Evolutionary conservation across 2,113 vertebrate genomes (phyloP).

Genomic region (Tyrannus savana): DNA sequence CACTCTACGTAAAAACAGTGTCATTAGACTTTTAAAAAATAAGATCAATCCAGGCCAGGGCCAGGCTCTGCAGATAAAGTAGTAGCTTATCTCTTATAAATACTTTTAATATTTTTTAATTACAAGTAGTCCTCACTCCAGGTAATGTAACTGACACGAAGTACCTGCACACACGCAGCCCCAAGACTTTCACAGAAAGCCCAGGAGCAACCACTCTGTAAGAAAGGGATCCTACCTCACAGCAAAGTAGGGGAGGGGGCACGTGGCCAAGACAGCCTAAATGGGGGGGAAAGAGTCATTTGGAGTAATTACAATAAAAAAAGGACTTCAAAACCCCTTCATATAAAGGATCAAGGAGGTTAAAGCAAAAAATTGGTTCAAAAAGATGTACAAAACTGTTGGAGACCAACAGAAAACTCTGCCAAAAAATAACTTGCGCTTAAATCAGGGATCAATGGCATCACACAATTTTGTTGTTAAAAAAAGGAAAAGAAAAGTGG

Average conservation of each 20-base stretch:
- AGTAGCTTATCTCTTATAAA: constrained; percentile 76
- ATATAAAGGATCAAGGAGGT: constrained; percentile 51
- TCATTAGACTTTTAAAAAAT: constrained; percentile 74
- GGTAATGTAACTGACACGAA: constrained; percentile 69
- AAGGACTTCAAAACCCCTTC: constrained; percentile 15
- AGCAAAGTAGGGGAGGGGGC: constrained; percentile 71
- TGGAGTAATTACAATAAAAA: constrained; percentile 61
- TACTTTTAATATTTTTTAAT: constrained; percentile 74
- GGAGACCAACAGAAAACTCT: constrained; percentile 36
- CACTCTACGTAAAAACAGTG: constrained; percentile 48
- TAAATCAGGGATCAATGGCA: constrained; percentile 55
- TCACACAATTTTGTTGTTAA: constrained; percentile 62
- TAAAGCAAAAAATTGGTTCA: constrained; percentile 54
- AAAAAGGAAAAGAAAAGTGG: constrained; percentile 36
- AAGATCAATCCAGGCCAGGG: constrained; percentile 61
- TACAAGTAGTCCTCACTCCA: constrained; percentile 76
- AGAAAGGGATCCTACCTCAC: constrained; percentile 77
- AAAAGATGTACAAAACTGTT: constrained; percentile 64
- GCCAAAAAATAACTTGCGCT: constrained; percentile 41
- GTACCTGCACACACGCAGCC: constrained; percentile 73
- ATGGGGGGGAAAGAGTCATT: constrained; percentile 22
- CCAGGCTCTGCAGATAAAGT: constrained; percentile 74
- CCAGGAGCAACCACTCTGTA: constrained; percentile 74
- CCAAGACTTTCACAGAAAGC: constrained; percentile 97
- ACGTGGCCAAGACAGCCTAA: constrained; percentile 54